phyloP scores from a whole-genome alignment of 2,888 invertebrate species.

The Heliconius erato region DNA sequence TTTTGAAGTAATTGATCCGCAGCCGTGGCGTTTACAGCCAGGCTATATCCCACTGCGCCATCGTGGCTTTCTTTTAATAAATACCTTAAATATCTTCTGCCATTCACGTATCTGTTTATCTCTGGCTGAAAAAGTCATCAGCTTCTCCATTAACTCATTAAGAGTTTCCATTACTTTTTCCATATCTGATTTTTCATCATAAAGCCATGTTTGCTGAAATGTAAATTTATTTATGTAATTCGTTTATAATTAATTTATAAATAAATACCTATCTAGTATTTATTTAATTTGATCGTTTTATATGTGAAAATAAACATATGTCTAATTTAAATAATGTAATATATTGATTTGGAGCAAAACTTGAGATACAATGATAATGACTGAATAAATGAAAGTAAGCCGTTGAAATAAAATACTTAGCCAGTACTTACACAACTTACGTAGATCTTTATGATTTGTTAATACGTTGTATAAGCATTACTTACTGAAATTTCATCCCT shows the following conservation, averaged over 20 bases:
- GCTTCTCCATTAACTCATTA: conserved; percentile 86
- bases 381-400: too few species aligned
- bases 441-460: background rate
- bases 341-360: background rate
- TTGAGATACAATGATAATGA: background rate
- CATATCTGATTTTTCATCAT: conserved; percentile 90
- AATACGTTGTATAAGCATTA: conserved; percentile 10
- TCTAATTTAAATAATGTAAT: background rate
- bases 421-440: background rate
- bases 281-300: background rate
- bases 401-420: background rate
- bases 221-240: background rate
- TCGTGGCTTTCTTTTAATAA: background rate
- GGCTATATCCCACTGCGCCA: background rate
- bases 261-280: background rate
- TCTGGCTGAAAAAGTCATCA: conserved; percentile 87
- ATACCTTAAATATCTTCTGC: conserved; percentile 94
- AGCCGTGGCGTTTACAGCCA: background rate
- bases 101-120: conserved; percentile 92
- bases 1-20: background rate
- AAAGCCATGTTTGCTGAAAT: conserved; percentile 90
- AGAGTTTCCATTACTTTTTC: conserved; percentile 88
- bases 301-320: background rate
- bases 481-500: conserved; percentile 90
- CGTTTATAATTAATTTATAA: background rate